phyloP scores from a whole-genome alignment of 2,888 invertebrate genomes.

The Rotaria magnacalcarata region DNA sequence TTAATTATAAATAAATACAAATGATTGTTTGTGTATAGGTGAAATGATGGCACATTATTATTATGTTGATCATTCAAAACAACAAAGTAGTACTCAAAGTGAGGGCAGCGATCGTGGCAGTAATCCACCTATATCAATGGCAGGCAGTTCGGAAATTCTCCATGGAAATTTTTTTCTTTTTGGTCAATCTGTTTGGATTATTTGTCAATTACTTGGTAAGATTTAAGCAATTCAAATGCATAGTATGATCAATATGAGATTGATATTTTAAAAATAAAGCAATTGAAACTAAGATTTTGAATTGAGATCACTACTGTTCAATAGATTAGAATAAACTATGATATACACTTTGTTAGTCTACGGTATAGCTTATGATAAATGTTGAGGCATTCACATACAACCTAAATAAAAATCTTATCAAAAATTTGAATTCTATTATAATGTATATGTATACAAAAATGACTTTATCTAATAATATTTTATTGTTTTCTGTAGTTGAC shows the following conservation, averaged over 20 bases:
- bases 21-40: not conserved
- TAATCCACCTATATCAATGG: not conserved
- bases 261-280: too few relatives aligned
- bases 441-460: too few relatives aligned
- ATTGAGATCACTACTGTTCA: too few relatives aligned
- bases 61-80: constrained; percentile 26
- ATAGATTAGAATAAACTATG: too few relatives aligned
- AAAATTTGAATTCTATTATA: too few relatives aligned
- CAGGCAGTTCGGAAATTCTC: not conserved
- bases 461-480: too few relatives aligned
- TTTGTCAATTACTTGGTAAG: constrained; percentile 74
- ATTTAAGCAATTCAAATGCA: not conserved
- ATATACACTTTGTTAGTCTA: too few relatives aligned
- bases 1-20: not conserved
- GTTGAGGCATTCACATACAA: too few relatives aligned
- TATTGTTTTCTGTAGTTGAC: constrained; percentile 64
- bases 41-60: constrained; percentile 22
- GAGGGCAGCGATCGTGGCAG: not conserved
- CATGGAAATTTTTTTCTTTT: constrained; percentile 11
- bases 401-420: too few relatives aligned
- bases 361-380: too few relatives aligned
- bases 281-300: too few relatives aligned
- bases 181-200: constrained; percentile 84
- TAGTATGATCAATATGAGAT: too few relatives aligned
- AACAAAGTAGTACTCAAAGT: constrained; percentile 12